These are phyloP conservation scores for Enteromius anoplus DNA, from an alignment of 2,797 vertebrate genomes.

Conservation along the genomic window DNA sequence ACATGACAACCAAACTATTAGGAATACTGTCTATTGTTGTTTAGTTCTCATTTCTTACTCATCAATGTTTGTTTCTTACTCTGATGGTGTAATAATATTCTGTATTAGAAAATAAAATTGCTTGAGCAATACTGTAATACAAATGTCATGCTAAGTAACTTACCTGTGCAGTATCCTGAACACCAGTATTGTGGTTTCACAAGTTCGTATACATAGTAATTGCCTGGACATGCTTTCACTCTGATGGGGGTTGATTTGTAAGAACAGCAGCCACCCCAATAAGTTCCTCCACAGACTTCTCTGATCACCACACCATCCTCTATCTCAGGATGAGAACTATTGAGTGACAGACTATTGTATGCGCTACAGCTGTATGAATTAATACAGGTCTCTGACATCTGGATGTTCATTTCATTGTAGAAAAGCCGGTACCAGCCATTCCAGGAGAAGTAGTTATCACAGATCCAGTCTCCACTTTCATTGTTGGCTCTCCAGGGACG, in stretches of 20 bases:
- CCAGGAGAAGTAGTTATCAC: background rate
- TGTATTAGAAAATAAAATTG: too few species aligned
- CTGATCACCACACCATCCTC: slow-evolving; percentile 11
- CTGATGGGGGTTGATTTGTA: background rate
- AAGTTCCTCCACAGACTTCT: background rate
- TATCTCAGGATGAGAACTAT: background rate
- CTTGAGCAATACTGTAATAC: too few species aligned
- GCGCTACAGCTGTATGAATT: background rate
- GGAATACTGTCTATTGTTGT: too few species aligned
- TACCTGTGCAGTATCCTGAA: too few species aligned
- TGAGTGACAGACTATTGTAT: fast-evolving
- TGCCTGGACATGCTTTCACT: slow-evolving; percentile 16
- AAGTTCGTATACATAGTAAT: slow-evolving; percentile 30
- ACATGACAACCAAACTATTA: too few species aligned
- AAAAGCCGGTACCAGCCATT: slow-evolving; percentile 39
- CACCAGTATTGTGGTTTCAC: fast-evolving
- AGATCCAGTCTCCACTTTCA: background rate
- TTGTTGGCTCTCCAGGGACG: background rate
- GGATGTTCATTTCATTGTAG: slow-evolving; percentile 18
- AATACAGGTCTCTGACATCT: slow-evolving; percentile 20
- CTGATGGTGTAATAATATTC: too few species aligned
- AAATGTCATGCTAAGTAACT: too few species aligned
- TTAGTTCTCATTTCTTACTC: too few species aligned
- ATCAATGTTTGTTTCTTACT: too few species aligned
- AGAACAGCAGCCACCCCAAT: too few species aligned